Evolutionary conservation across 2,888 invertebrate genomes (phyloP), one percentile per base, ranked within the genome.

Genomic region (Lasioglossum morio): DNA sequence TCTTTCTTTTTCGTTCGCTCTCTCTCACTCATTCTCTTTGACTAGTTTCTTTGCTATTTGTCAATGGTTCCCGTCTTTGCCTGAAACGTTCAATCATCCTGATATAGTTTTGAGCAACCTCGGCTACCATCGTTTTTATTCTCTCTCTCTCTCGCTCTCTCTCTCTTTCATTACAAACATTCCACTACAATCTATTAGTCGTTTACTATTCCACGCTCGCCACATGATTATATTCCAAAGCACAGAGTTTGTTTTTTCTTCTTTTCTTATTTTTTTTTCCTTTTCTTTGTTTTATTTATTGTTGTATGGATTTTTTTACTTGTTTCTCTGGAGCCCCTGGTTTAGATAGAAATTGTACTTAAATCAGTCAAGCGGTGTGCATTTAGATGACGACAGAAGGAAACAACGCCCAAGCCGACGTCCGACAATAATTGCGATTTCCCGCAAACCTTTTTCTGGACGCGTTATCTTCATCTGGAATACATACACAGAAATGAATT

Each of bases 401-500:
- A 91, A 88, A 93, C 90, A 86, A 90, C 88, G 89, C 90, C 90
- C 89, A 87, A 88, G 82, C 81, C 88, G 88, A 89, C 87, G 88
- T 91, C 87, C 85, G 90, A 91, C 81, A 91, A 91, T 88, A 91
- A 89, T 87, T 78, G 87, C 88, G 86, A 81, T 72, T 75, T 86
- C 86, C 88, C 85, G 89, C 85, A 88, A 87, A 83, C 79, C 69
- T 91, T 87, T 86, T 82, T 79, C 85, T 86, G 72, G 46, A 79
- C 89, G 84, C 86, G 81, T 84, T 89, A 90, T 90, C 93, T 94
- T 94, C 94, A 94, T 93, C 94, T 94, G 89, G 90, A 91, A 16
- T n/a, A 43, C 37, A 43, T 3, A 14, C 14, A 43, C 14, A 14
- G 14, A 43, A 43, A 43, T 43, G 14, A 14, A 43, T 43, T 43